A percentile compares a stretch with the other conserved stretches of the same genome.
phyloP scores from a whole-genome alignment of 2,888 invertebrate genomes.

The Pheosia gnoma region DNA sequence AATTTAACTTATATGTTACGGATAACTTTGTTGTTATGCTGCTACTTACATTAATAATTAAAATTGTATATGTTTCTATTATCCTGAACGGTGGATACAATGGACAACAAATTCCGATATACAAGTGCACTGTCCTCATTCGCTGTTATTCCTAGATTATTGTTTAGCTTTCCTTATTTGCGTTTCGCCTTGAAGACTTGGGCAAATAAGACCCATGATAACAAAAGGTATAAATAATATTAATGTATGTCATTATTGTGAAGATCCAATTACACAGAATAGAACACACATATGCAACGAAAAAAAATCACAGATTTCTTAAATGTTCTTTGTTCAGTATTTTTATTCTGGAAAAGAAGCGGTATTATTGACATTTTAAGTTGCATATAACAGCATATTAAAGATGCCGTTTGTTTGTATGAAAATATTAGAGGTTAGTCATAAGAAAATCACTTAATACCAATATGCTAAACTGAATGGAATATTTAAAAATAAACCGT shows the following conservation, averaged over 20 bases:
- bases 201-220: neutral
- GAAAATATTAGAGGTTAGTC: no score
- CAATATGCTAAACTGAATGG: no score
- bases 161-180: conserved; percentile 1
- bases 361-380: no score
- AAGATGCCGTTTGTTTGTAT: no score
- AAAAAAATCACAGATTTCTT: no score
- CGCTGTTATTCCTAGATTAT: conserved; percentile 5
- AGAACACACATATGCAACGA: no score
- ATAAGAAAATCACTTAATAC: no score
- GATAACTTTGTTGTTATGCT: neutral
- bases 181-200: neutral
- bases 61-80: conserved; percentile 15
- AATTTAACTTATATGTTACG: conserved; percentile 1
- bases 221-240: neutral
- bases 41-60: conserved; percentile 23
- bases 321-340: no score
- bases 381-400: no score
- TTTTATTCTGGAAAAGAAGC: no score
- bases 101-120: conserved; percentile 23
- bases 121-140: conserved; percentile 25
- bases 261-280: no score
- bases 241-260: neutral
- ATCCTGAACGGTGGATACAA: conserved; percentile 28
- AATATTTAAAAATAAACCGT: no score